Conservation (phyloP, 2,797 vertebrate genomes). For the Gymnothorax javanicus region DNA sequence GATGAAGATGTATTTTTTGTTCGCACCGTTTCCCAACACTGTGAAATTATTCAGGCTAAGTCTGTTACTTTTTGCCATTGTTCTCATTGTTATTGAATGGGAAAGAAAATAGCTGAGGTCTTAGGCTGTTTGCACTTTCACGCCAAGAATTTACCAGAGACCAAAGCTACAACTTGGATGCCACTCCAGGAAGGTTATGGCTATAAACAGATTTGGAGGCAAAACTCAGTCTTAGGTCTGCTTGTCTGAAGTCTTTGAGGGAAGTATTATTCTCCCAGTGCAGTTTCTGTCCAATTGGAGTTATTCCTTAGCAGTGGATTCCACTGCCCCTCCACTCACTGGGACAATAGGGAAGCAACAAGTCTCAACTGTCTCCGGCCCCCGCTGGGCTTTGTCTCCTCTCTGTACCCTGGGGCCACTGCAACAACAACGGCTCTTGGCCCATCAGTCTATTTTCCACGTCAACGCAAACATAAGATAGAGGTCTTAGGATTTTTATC, state of each 20-base stretch:
- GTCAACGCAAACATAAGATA: neutral
- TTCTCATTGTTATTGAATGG: neutral
- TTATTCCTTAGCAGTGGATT: neutral
- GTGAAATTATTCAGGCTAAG: neutral
- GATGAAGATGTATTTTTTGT: neutral
- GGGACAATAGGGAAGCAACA: neutral
- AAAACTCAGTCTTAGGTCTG: neutral
- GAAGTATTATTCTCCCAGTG: conserved; percentile 2
- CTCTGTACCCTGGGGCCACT: neutral
- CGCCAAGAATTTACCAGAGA: conserved; percentile 8
- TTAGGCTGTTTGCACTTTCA: neutral
- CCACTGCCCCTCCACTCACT: conserved; percentile 1
- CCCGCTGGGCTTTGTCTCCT: neutral
- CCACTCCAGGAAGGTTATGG: neutral
- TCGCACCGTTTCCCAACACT: neutral
- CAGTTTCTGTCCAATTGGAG: neutral
- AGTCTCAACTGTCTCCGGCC: neutral
- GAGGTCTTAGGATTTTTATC: too few species aligned
- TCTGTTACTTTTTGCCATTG: neutral
- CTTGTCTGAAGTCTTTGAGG: neutral
- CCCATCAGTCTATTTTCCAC: neutral
- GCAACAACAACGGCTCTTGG: neutral
- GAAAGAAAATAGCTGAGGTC: neutral
- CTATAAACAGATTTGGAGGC: conserved; percentile 10
- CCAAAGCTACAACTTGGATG: neutral